These are phyloP conservation scores for Microctenopoma lineatum DNA, from an alignment of 2,797 vertebrate genomes.

Conservation along the genomic window DNA sequence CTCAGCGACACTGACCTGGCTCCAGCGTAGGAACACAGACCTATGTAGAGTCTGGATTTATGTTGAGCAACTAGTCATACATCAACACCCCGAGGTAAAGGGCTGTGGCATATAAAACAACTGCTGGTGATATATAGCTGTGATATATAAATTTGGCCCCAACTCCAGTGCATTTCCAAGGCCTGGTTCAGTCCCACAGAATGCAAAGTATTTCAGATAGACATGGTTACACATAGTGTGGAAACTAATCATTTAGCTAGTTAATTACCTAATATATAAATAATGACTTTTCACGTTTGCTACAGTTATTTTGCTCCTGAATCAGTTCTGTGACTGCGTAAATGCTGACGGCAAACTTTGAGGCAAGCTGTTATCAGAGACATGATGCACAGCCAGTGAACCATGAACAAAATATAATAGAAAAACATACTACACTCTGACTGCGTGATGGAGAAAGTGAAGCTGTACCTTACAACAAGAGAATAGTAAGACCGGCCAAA, in stretches of 20 bases:
- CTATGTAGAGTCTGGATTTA: conserved; percentile 24
- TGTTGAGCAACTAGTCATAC: conserved; percentile 22
- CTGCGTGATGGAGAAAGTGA: conserved; percentile 43
- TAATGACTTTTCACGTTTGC: neutral
- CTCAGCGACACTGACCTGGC: neutral
- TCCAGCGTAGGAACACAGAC: neutral
- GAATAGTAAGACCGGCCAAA: conserved; percentile 28
- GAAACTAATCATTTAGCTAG: neutral
- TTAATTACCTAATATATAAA: conserved; percentile 2
- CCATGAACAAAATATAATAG: conserved; percentile 53
- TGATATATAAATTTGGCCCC: neutral
- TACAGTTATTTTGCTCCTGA: conserved; percentile 9
- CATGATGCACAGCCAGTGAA: conserved; percentile 42
- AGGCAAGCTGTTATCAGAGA: conserved; percentile 39
- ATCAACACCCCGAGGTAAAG: neutral
- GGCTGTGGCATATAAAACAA: conserved; percentile 20
- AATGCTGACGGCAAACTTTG: conserved; percentile 37
- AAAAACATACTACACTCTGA: conserved; percentile 40
- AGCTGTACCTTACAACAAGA: conserved; percentile 37
- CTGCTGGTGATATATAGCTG: conserved; percentile 10
- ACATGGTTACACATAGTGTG: neutral
- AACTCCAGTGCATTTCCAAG: neutral
- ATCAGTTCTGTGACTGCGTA: conserved; percentile 11
- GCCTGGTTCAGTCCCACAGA: neutral
- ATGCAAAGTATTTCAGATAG: neutral